Conservation (phyloP, 2,888 invertebrate genomes). For the Pimpla rufipes region DNA sequence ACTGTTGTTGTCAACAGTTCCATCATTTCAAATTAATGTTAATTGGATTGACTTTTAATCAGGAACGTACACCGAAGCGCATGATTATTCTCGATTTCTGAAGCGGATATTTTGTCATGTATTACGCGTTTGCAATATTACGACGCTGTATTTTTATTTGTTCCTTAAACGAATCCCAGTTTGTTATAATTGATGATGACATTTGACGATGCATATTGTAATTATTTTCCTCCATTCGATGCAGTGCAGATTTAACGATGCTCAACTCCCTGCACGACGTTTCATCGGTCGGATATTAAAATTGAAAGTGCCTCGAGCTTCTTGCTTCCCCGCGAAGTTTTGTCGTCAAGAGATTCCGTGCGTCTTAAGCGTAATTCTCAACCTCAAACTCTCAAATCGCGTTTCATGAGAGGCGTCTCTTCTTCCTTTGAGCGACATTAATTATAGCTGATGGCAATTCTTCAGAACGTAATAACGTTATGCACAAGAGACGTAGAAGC, state of each 20-base stretch:
- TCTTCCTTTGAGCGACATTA: conserved; percentile 23
- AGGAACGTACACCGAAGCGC: neutral
- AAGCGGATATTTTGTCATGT: neutral
- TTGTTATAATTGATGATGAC: neutral
- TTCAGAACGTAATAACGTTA: conserved; percentile 5
- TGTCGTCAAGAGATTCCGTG: neutral
- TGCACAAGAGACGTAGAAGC: neutral
- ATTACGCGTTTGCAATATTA: no score
- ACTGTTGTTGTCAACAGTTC: neutral
- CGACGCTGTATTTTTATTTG: neutral
- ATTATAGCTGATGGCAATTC: conserved; percentile 13
- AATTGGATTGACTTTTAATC: neutral
- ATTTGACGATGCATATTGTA: neutral
- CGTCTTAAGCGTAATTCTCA: neutral
- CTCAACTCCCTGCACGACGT: neutral
- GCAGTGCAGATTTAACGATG: conserved; percentile 12
- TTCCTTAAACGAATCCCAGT: neutral
- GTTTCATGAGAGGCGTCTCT: neutral
- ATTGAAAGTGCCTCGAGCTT: neutral
- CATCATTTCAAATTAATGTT: neutral
- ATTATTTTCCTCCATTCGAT: neutral
- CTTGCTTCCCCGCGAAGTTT: conserved; percentile 1
- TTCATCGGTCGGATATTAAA: conserved; percentile 25
- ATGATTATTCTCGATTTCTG: neutral
- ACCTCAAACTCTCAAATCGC: conserved; percentile 11